phyloP scores from a whole-genome alignment of 2,113 vertebrate genomes.

The Brachypodius melanocephalos region DNA sequence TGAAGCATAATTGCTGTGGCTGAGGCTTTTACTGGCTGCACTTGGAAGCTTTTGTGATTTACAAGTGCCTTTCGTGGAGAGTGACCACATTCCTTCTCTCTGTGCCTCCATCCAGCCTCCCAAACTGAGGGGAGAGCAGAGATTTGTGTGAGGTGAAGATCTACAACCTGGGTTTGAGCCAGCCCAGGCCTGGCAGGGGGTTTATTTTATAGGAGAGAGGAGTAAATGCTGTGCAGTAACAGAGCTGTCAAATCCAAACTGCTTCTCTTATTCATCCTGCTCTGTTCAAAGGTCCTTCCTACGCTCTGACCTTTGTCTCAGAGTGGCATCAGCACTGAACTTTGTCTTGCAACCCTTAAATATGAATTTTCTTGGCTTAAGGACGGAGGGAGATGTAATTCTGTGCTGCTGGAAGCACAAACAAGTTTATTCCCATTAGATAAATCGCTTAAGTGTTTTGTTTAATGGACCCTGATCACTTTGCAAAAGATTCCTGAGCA shows the following conservation, averaged over 20 bases:
- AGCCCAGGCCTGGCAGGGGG: neutral
- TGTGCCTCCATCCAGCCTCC: neutral
- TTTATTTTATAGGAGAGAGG: neutral
- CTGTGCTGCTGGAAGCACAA: neutral
- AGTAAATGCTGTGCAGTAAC: neutral
- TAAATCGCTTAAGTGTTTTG: neutral
- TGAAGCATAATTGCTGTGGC: neutral
- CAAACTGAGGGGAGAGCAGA: neutral
- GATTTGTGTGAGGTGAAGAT: neutral
- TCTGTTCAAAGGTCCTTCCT: neutral
- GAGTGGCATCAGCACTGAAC: neutral
- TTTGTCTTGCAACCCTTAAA: neutral
- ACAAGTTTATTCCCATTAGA: neutral
- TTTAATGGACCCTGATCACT: conserved; percentile 31
- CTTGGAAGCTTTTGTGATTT: neutral
- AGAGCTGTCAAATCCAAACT: neutral
- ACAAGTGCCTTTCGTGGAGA: neutral
- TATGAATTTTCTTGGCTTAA: neutral
- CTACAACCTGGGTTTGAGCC: neutral
- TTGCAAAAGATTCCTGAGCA: neutral
- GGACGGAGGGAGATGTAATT: neutral
- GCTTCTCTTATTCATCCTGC: neutral
- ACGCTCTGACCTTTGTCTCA: neutral
- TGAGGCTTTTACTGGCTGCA: neutral
- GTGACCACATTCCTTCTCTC: neutral